These are phyloP conservation scores for Phenganax stokvisi DNA, from an alignment of 92 coral and sea anemone genomes.

Conservation along the genomic window DNA sequence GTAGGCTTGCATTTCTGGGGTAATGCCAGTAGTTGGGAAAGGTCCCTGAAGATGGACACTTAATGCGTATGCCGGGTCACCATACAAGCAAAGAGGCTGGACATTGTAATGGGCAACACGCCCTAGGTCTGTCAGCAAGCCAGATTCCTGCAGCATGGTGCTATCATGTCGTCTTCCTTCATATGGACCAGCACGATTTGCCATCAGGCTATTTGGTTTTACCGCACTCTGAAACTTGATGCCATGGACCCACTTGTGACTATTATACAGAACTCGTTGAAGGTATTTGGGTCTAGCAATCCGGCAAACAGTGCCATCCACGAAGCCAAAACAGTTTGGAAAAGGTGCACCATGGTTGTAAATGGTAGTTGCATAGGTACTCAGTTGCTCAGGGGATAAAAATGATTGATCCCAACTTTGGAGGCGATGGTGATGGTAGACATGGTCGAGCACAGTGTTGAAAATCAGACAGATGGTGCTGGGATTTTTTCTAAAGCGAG, in stretches of 20 bases:
- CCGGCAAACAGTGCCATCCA: slow-evolving; percentile 42
- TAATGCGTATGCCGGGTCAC: no score
- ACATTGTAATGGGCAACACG: no score
- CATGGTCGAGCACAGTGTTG: slow-evolving; percentile 24
- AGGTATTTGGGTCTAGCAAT: slow-evolving; percentile 21
- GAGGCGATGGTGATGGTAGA: slow-evolving; percentile 24
- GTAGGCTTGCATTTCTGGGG: slow-evolving; percentile 30
- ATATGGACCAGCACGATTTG: slow-evolving; percentile 29
- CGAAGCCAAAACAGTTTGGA: slow-evolving; percentile 47
- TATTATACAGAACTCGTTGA: slow-evolving; percentile 32
- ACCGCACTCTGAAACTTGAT: slow-evolving; percentile 37
- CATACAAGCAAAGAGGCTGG: no score
- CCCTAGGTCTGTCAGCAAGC: background rate
- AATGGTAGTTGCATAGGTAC: slow-evolving; percentile 46
- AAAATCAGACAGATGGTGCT: slow-evolving; percentile 27
- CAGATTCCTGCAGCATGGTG: slow-evolving; percentile 13
- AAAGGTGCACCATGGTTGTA: slow-evolving; percentile 48
- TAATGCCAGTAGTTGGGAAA: background rate
- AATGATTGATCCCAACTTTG: slow-evolving; percentile 27
- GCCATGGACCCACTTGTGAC: slow-evolving; percentile 34
- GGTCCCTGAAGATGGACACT: no score
- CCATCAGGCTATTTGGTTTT: slow-evolving; percentile 27
- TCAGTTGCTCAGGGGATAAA: slow-evolving; percentile 33
- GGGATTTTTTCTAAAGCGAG: slow-evolving; percentile 29
- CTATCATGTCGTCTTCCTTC: slow-evolving; percentile 33